phyloP scores from a whole-genome alignment of 2,888 invertebrate species.

The Meta bourneti region DNA sequence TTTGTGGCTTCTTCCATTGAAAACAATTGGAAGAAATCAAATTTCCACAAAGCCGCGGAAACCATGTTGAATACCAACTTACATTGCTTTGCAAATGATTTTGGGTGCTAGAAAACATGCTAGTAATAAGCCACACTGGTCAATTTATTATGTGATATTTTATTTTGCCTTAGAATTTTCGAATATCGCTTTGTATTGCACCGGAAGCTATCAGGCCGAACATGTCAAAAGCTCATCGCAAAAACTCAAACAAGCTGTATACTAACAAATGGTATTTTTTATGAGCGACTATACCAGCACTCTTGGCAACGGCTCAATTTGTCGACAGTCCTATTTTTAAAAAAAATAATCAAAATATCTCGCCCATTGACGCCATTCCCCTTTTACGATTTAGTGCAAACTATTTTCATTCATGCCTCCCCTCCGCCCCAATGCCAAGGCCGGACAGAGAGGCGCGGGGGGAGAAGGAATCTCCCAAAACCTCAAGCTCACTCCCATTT shows the following conservation, averaged over 20 bases:
- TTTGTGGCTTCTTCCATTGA: too few relatives aligned
- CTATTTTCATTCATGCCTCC: conserved; percentile 62
- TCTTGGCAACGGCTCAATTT: conserved; percentile 62
- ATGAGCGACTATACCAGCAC: conserved; percentile 29
- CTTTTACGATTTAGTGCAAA: conserved; percentile 59
- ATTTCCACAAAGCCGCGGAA: too few relatives aligned
- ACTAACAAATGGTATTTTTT: not conserved
- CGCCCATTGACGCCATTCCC: conserved; percentile 61
- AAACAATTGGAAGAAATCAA: too few relatives aligned
- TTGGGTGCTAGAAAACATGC: too few relatives aligned
- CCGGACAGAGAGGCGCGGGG: not conserved
- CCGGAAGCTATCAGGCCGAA: not conserved
- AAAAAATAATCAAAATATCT: conserved; percentile 25
- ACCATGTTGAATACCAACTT: too few relatives aligned
- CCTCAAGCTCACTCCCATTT: not conserved
- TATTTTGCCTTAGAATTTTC: too few relatives aligned
- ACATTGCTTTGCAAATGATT: too few relatives aligned
- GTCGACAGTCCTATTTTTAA: conserved; percentile 32
- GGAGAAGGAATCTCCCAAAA: not conserved
- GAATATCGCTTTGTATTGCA: too few relatives aligned
- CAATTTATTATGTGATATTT: too few relatives aligned
- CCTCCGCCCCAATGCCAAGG: conserved; percentile 7
- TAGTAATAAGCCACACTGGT: too few relatives aligned
- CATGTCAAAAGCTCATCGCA: not conserved
- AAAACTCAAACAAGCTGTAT: not conserved